phyloP scores from a whole-genome alignment of 2,113 vertebrate genomes.

The Colossoma macropomum region DNA sequence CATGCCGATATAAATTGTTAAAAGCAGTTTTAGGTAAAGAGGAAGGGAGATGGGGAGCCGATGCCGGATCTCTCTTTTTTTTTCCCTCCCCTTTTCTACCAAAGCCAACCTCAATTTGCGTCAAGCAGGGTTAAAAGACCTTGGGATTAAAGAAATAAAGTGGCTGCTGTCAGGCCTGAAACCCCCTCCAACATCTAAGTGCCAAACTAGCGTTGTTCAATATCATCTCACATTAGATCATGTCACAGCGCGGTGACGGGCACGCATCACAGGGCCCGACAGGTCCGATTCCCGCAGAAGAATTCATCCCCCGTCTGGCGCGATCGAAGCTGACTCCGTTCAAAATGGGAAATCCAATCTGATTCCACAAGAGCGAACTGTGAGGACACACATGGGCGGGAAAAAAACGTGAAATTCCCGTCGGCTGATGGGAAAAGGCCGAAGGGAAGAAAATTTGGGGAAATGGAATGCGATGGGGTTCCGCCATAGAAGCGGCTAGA shows the following conservation, averaged over 20 bases:
- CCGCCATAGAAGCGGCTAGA: conserved; percentile 40
- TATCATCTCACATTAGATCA: conserved; percentile 98
- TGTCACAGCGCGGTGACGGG: conserved; percentile 91
- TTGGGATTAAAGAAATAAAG: conserved; percentile 98
- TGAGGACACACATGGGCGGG: conserved; percentile 34
- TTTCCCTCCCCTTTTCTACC: conserved; percentile 62
- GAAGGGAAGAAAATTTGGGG: conserved; percentile 40
- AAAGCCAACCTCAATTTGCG: conserved; percentile 99
- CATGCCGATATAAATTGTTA: conserved; percentile 86
- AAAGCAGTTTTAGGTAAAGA: conserved; percentile 86
- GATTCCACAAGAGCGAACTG: conserved; percentile 53
- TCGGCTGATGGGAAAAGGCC: conserved; percentile 42
- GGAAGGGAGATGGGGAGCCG: conserved; percentile 80
- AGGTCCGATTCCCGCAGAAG: conserved; percentile 92
- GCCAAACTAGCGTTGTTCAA: conserved; percentile 92
- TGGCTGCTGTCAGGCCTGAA: conserved; percentile 94
- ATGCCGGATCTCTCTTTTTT: conserved; percentile 76
- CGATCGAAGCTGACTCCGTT: conserved; percentile 88
- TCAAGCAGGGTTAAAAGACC: conserved; percentile 97
- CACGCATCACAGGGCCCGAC: conserved; percentile 91
- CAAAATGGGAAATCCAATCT: conserved; percentile 81
- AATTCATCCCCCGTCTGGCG: conserved; percentile 86
- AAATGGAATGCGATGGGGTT: conserved; percentile 48
- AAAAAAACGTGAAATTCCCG: conserved; percentile 39
- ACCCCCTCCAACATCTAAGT: conserved; percentile 91